phyloP scores from a whole-genome alignment of 2,888 invertebrate species.

The Drosophila borborema region DNA sequence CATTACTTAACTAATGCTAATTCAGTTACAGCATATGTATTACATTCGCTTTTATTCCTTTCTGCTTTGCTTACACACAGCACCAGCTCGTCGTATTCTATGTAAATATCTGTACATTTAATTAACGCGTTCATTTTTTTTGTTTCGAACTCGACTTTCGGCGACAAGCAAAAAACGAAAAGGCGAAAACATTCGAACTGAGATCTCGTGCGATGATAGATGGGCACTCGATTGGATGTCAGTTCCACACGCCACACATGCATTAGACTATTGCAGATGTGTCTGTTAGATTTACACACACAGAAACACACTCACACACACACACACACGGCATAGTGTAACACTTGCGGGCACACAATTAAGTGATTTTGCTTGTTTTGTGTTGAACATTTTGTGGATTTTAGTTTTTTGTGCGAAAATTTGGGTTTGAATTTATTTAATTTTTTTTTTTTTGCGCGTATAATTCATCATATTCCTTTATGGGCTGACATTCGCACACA shows the following conservation, averaged over 20 bases:
- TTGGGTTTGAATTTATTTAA: slow-evolving; percentile 10
- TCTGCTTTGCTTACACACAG: not conserved
- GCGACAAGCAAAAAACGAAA: slow-evolving; percentile 53
- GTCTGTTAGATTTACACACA: slow-evolving; percentile 53
- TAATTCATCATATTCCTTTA: slow-evolving; percentile 75
- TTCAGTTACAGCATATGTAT: slow-evolving; percentile 18
- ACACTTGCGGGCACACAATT: slow-evolving; percentile 65
- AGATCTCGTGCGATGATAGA: slow-evolving; percentile 58
- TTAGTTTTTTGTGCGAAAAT: slow-evolving; percentile 67
- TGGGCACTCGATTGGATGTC: slow-evolving; percentile 46
- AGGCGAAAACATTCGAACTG: slow-evolving; percentile 34
- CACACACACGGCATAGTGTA: slow-evolving; percentile 22
- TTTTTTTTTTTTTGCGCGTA: slow-evolving; percentile 45
- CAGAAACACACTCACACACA: slow-evolving; percentile 31
- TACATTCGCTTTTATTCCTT: not conserved
- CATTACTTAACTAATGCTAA: not conserved
- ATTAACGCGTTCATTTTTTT: slow-evolving; percentile 60
- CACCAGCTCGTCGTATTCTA: slow-evolving; percentile 20
- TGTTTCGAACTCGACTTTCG: slow-evolving; percentile 30
- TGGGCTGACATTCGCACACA: slow-evolving; percentile 73
- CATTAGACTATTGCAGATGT: slow-evolving; percentile 64
- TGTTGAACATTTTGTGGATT: slow-evolving; percentile 70
- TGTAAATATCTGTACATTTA: slow-evolving; percentile 71
- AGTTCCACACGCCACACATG: slow-evolving; percentile 66
- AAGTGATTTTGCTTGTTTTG: slow-evolving; percentile 76